Conservation (phyloP, 2,113 vertebrate species). For the Cyprinodon brontotheroides region DNA sequence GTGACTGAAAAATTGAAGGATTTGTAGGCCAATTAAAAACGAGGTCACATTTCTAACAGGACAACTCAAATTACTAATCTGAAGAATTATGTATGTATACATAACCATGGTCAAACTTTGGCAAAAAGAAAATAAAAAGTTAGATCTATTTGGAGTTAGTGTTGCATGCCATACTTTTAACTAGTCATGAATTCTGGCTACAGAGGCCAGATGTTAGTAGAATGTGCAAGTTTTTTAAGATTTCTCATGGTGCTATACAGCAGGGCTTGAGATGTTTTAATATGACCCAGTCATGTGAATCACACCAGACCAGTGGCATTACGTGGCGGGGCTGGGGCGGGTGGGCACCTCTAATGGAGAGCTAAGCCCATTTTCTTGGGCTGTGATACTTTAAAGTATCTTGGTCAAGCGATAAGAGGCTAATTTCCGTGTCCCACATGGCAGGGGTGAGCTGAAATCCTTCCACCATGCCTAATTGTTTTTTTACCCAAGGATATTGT, state of each 20-base stretch:
- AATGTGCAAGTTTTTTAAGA: too few relatives aligned
- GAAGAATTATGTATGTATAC: not conserved
- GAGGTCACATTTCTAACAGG: not conserved
- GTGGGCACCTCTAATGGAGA: constrained; percentile 35
- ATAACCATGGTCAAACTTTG: not conserved
- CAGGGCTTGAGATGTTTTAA: constrained; percentile 50
- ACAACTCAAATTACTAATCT: not conserved
- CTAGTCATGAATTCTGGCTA: too few relatives aligned
- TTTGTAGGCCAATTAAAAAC: not conserved
- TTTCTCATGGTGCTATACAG: constrained; percentile 53
- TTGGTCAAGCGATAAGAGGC: constrained; percentile 53
- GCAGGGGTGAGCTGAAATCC: constrained; percentile 46
- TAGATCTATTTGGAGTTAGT: not conserved
- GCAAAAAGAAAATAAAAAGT: not conserved
- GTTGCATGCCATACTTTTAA: not conserved
- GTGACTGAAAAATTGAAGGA: not conserved
- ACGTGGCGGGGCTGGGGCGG: constrained; percentile 65
- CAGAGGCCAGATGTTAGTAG: too few relatives aligned
- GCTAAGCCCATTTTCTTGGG: constrained; percentile 40
- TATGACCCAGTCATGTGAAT: constrained; percentile 79
- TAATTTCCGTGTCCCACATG: constrained; percentile 52
- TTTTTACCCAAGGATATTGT: constrained; percentile 25
- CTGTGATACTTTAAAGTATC: constrained; percentile 42
- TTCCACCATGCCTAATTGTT: constrained; percentile 30
- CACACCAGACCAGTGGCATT: constrained; percentile 74